Evolutionary conservation across 2,113 vertebrate species (phyloP).

Genomic region (Rhinichthys klamathensis): DNA sequence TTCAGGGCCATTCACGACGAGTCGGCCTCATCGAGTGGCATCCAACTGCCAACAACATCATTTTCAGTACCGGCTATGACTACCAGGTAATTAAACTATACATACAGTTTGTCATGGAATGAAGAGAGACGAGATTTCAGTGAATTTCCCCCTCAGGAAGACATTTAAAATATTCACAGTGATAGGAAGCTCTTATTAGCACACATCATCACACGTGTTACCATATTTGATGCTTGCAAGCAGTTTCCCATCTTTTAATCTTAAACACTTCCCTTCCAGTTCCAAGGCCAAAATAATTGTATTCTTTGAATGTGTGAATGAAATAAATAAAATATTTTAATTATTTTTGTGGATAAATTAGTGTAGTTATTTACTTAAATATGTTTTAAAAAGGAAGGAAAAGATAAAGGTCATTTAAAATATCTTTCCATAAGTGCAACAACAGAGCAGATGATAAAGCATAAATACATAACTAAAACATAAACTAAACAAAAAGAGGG

Average conservation of each 20-base stretch:
- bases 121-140: neutral
- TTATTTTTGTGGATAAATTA: neutral
- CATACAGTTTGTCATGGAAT: constrained; percentile 1
- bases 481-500: neutral
- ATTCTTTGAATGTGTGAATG: neutral
- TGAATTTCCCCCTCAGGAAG: neutral
- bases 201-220: neutral
- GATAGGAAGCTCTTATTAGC: neutral
- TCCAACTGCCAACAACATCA: constrained; percentile 86
- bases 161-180: constrained; percentile 3
- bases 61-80: constrained; percentile 92
- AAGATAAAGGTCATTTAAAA: too few species aligned
- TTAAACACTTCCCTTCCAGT: neutral
- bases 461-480: neutral
- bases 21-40: constrained; percentile 97
- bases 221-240: neutral
- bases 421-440: neutral
- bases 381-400: neutral
- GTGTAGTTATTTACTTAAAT: neutral
- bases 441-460: neutral
- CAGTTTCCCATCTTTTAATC: neutral
- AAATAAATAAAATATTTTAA: neutral
- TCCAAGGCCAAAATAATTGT: neutral
- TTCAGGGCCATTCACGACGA: constrained; percentile 84
- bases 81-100: constrained; percentile 80